These are phyloP conservation scores for Thermophis baileyi DNA, from an alignment of 2,113 vertebrate genomes.

Conservation along the genomic window DNA sequence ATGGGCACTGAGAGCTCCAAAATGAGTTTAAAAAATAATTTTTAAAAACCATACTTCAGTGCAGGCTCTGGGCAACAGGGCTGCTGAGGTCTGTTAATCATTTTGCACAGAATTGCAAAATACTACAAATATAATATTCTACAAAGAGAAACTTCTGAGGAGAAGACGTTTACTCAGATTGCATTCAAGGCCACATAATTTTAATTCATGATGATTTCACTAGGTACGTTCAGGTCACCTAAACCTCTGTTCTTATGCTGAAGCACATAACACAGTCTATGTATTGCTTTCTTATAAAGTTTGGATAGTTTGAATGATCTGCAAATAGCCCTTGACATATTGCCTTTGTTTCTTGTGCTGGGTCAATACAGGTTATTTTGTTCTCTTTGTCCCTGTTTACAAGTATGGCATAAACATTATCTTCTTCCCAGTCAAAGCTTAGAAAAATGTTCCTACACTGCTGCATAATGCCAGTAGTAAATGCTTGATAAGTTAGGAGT, in stretches of 20 bases:
- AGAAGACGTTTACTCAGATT: neutral
- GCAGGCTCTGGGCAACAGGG: neutral
- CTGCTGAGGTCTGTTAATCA: neutral
- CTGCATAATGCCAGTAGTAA: neutral
- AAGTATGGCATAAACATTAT: neutral
- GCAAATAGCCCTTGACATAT: neutral
- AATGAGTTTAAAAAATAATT: neutral
- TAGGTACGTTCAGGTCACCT: neutral
- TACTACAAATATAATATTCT: neutral
- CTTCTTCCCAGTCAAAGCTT: neutral
- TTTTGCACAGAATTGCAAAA: neutral
- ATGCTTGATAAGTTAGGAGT: conserved; percentile 5
- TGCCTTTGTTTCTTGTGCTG: neutral
- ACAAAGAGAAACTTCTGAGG: neutral
- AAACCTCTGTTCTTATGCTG: neutral
- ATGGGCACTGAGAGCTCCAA: neutral
- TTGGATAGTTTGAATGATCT: neutral
- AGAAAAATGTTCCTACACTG: neutral
- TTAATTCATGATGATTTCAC: neutral
- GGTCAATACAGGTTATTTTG: neutral
- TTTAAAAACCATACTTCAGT: neutral
- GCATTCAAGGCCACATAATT: neutral
- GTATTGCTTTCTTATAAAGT: neutral
- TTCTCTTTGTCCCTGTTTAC: neutral
- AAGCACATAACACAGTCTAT: neutral